Conservation (phyloP, 2,113 vertebrate genomes). For the Hipposideros armiger region DNA sequence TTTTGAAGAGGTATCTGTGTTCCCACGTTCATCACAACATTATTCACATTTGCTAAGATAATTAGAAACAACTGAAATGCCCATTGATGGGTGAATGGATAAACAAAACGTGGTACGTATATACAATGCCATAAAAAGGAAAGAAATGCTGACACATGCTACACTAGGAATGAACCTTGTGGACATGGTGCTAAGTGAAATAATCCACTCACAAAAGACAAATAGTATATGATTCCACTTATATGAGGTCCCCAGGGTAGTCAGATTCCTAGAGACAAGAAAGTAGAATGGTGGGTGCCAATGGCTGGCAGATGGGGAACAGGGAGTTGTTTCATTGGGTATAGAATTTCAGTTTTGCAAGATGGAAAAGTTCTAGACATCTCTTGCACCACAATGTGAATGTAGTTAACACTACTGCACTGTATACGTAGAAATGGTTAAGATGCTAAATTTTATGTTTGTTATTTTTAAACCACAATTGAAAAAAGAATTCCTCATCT, state of each 20-base stretch:
- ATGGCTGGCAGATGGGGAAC: background rate
- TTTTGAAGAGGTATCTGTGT: rapidly evolving
- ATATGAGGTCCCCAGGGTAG: rapidly evolving
- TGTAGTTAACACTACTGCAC: background rate
- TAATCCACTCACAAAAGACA: background rate
- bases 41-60: background rate
- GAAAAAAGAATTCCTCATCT: background rate
- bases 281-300: background rate
- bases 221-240: background rate
- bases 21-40: rapidly evolving
- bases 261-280: background rate
- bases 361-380: background rate
- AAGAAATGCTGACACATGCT: background rate
- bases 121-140: too few relatives aligned
- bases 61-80: background rate
- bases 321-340: background rate
- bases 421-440: background rate
- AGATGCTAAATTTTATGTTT: background rate
- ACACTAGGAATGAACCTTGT: rapidly evolving
- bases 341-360: background rate
- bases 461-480: background rate
- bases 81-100: rapidly evolving
- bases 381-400: too few relatives aligned
- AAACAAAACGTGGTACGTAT: background rate
- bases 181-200: background rate